These are phyloP conservation scores for Tinea pellionella DNA, from an alignment of 2,888 invertebrate species.

Conservation along the genomic window DNA sequence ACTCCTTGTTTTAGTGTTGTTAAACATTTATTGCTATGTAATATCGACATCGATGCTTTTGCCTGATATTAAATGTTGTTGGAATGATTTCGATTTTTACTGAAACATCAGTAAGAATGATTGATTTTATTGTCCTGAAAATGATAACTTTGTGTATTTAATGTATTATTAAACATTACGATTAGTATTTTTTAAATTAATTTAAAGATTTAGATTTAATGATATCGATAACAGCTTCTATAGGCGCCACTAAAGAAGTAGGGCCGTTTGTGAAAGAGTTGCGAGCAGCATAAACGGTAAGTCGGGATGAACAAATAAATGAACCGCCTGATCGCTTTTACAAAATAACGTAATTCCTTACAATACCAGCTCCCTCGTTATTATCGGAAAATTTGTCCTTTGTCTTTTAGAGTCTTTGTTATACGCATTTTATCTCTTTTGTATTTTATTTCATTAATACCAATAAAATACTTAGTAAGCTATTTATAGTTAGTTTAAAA, in stretches of 20 bases:
- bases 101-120: no score
- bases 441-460: constrained; percentile 11
- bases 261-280: constrained; percentile 49
- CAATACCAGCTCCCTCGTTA: constrained; percentile 31
- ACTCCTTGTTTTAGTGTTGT: constrained; percentile 29
- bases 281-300: constrained; percentile 54
- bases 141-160: no score
- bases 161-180: no score
- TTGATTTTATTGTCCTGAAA: no score
- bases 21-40: not conserved
- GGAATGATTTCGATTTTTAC: no score
- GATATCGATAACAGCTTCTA: no score
- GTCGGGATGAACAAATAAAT: constrained; percentile 64
- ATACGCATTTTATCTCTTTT: not conserved
- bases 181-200: no score
- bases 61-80: no score
- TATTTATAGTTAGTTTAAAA: no score
- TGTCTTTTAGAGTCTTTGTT: constrained; percentile 23
- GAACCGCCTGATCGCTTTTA: constrained; percentile 45
- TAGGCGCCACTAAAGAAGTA: not conserved
- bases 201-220: no score
- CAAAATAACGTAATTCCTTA: constrained; percentile 36
- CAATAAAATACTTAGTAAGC: not conserved
- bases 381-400: constrained; percentile 24
- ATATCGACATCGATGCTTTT: constrained; percentile 21